Percentiles rank a stretch among this genome's conserved stretches.
Conservation (phyloP, 2,113 vertebrate genomes). For the Zeus faber region DNA sequence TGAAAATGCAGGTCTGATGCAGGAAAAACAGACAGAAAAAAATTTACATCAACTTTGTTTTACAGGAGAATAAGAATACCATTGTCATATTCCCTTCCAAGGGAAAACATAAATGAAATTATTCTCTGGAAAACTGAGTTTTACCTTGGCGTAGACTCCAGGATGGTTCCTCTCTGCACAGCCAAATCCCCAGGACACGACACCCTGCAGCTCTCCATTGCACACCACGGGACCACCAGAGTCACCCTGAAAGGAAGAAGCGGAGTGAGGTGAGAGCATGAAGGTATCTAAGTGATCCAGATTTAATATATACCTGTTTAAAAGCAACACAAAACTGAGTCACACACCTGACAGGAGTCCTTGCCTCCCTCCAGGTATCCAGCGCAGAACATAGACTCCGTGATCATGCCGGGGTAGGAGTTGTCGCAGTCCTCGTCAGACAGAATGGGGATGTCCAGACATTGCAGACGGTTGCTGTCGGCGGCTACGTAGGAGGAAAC, state of each 20-base stretch:
- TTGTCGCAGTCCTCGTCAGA: slow-evolving; percentile 60
- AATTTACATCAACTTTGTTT: not conserved
- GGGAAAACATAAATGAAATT: not conserved
- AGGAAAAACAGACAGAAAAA: slow-evolving; percentile 1
- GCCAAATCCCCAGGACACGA: slow-evolving; percentile 77
- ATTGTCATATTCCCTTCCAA: not conserved
- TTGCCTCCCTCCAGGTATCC: slow-evolving; percentile 77
- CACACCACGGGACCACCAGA: slow-evolving; percentile 79
- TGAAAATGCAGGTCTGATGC: slow-evolving; percentile 40
- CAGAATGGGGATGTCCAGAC: slow-evolving; percentile 69
- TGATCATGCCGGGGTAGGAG: slow-evolving; percentile 73
- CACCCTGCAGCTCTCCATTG: slow-evolving; percentile 70
- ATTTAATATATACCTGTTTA: not conserved
- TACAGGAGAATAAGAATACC: not conserved
- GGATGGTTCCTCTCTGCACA: slow-evolving; percentile 67
- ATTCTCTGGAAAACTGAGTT: not conserved
- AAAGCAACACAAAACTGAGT: not conserved
- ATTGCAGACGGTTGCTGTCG: slow-evolving; percentile 63
- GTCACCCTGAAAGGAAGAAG: slow-evolving; percentile 72
- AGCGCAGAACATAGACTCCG: slow-evolving; percentile 76
- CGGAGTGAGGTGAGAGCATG: too few relatives aligned
- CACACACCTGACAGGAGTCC: slow-evolving; percentile 78
- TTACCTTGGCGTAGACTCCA: slow-evolving; percentile 76
- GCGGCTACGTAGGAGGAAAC: too few relatives aligned
- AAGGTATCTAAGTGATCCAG: too few relatives aligned